Base-by-base conservation (phyloP, 2,888 invertebrate genomes). In the Notodonta ziczac region DNA sequence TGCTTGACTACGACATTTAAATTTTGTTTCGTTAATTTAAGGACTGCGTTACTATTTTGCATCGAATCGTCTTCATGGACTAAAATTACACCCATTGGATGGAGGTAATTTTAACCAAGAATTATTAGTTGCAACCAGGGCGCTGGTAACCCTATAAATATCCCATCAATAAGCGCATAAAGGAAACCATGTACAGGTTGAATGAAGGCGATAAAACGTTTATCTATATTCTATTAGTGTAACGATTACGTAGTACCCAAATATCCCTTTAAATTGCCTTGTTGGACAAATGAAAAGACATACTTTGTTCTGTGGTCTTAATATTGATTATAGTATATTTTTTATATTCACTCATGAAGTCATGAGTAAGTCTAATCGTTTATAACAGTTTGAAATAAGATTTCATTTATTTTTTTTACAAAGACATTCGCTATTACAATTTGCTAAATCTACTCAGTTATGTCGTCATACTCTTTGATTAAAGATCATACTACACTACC, bases 181-280 rank as follows among this genome's bases (percentile, higher is more conserved):
- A 39, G 39, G 35, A 59, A 56, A 61, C 50, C 52, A 58, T 35
- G 53, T 53, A 65, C 56, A 54, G 66, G 63, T 60, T 60, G 53
- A 55, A 56, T 59, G 53, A 55, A 56, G 63, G 60, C 51, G 56
- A 62, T 67, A 63, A 68, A 65, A 66, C 58, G 9, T 58, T 46
- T 57, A 58, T 62, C 46, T 58, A 56, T 54, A 40, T 56, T 42
- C 55, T 52, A 14, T 57, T 61, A 56, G 62, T 4, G 24, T 14
- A n/a, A 39, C 54, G n/a, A 44, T 44, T 42, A 54, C 39, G 39
- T 14, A 10, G 40, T 55, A 40, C 55, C 40, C 55, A 55, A 55
- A 40, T 55, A 55, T 14, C 32, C 32, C 10, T 5, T 16, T 55
- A 12, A 54, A 55, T 55, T 55, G 55, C 55, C 55, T 55, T 39